Evolutionary conservation across 2,113 vertebrate genomes (phyloP).

Genomic region (Acrocephalus arundinaceus): DNA sequence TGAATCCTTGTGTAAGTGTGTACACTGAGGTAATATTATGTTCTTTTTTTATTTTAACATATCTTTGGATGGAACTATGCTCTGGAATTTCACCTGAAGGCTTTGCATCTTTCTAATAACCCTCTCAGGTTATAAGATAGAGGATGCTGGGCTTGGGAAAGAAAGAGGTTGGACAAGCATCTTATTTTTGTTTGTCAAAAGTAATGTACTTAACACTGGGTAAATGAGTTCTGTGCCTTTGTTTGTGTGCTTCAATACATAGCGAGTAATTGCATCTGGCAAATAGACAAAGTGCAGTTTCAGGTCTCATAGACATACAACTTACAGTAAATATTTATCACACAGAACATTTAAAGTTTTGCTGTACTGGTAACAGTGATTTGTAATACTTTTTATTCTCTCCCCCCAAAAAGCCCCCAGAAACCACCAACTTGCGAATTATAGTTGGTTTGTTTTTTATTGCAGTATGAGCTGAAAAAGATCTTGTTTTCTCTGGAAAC

Average conservation of each 20-base stretch:
- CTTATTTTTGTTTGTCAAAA: not conserved
- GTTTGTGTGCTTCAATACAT: not conserved
- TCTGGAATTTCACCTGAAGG: not conserved
- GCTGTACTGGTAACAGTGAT: not conserved
- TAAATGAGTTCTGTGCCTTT: not conserved
- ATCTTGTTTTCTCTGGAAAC: not conserved
- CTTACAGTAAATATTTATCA: not conserved
- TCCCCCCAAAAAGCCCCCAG: no score
- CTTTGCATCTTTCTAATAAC: not conserved
- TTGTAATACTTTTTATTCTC: not conserved
- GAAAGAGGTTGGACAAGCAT: not conserved
- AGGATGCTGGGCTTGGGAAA: not conserved
- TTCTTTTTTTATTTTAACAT: not conserved
- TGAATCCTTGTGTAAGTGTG: not conserved
- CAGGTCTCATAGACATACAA: not conserved
- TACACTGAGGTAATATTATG: not conserved
- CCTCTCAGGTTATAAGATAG: not conserved
- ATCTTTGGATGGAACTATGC: not conserved
- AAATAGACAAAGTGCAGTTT: not conserved
- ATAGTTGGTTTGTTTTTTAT: not conserved
- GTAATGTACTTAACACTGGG: not conserved
- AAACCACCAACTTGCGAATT: not conserved
- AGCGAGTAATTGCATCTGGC: not conserved
- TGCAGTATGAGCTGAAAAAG: not conserved
- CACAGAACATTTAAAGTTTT: not conserved